A percentile compares a stretch with the other conserved stretches of the same genome.
phyloP scores from a whole-genome alignment of 2,797 vertebrate genomes.

The Coreius guichenoti region DNA sequence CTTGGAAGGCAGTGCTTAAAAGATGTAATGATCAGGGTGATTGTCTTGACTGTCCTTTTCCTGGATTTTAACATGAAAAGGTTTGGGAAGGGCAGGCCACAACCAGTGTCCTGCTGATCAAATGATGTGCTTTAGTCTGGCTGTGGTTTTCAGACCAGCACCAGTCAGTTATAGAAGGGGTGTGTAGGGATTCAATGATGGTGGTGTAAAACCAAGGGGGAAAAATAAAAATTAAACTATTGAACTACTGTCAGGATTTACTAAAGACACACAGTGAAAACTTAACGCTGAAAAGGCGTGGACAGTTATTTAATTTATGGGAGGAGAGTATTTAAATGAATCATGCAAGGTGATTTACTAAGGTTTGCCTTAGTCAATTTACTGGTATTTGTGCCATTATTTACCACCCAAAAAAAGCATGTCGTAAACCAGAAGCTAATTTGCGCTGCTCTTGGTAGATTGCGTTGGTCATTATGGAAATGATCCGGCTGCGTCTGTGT shows the following conservation, averaged over 20 bases:
- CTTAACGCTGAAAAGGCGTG: too few species aligned
- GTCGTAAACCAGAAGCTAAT: too few species aligned
- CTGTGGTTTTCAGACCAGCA: constrained; percentile 5
- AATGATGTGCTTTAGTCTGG: neutral
- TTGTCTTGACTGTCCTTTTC: neutral
- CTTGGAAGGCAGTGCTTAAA: constrained; percentile 39
- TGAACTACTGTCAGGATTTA: neutral
- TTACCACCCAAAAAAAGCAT: too few species aligned
- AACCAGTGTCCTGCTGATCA: neutral
- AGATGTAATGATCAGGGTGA: constrained; percentile 5
- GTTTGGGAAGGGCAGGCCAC: neutral
- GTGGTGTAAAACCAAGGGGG: neutral
- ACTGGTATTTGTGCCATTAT: too few species aligned
- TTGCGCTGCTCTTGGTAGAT: too few species aligned
- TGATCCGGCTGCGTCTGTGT: too few species aligned
- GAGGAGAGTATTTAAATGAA: neutral
- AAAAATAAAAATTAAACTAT: too few species aligned
- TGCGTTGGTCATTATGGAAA: too few species aligned
- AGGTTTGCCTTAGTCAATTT: too few species aligned
- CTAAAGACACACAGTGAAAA: neutral
- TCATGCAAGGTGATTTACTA: neutral
- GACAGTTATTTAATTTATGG: neutral
- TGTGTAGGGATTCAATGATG: neutral
- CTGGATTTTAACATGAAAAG: neutral
- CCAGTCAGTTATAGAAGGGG: neutral